Percentiles rank a stretch among this genome's conserved stretches.
These are phyloP conservation scores for Piliocolobus tephrosceles DNA, from an alignment of 2,113 vertebrate genomes.

Conservation along the genomic window DNA sequence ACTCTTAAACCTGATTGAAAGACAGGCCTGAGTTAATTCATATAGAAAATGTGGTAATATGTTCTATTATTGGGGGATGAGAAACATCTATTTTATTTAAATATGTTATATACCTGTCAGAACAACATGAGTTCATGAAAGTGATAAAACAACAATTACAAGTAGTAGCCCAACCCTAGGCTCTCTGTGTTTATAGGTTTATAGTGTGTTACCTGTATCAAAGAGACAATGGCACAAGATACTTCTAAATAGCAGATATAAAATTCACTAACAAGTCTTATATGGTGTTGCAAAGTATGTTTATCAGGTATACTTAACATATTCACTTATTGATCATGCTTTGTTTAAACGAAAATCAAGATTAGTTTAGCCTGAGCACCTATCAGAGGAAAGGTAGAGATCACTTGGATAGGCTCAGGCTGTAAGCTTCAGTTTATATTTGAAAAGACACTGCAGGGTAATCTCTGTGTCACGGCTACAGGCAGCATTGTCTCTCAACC, in stretches of 20 bases:
- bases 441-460: background rate
- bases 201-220: background rate
- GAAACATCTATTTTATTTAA: background rate
- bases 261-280: background rate
- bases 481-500: background rate
- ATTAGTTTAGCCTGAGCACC: background rate
- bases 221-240: background rate
- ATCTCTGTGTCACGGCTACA: background rate
- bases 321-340: conserved; percentile 8
- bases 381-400: background rate
- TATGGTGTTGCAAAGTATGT: background rate
- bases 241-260: background rate
- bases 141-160: background rate
- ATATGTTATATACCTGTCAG: background rate
- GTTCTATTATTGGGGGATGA: background rate
- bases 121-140: background rate
- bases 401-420: background rate
- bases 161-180: background rate
- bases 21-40: background rate
- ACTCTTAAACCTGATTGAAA: background rate
- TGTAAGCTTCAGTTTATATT: background rate
- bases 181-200: conserved; percentile 9
- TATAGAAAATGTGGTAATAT: background rate
- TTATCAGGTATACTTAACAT: background rate
- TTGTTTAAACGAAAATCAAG: conserved; percentile 20